Evolutionary conservation across 2,113 vertebrate genomes (phyloP), one percentile per base, ranked within the genome.

Genomic region (Suricata suricatta): DNA sequence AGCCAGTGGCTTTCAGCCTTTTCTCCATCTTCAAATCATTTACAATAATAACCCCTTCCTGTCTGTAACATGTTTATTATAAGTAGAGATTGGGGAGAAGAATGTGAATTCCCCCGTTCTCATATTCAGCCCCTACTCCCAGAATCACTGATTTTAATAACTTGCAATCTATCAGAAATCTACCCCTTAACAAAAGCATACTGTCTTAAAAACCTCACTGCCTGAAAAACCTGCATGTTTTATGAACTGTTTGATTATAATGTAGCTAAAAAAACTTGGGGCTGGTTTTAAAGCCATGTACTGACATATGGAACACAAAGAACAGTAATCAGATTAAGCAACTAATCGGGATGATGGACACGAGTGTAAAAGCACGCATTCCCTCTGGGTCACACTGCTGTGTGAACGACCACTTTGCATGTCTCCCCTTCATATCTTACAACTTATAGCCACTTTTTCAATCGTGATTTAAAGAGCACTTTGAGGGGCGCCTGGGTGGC

Each of bases 311-410:
- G 99, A 98, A 97, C 81, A 96, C 93, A 98, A 98, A 98, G 97
- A 97, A 94, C 82, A 98, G 23, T 98, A 99, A 99, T 99, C 98
- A 98, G 99, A 99, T 99, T 99, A 99, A 98, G 92, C 98, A 93
- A 98, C 98, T 98, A 98, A 99, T 98, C 98, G 91, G 98, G 98
- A 98, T 97, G 96, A 98, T 96, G 94, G 83, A 68, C 87, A 85
- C 35, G 98, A 94, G 97, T 63, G 81, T 52, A 77, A 88, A 90
- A 96, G 95, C 97, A 8, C 96, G 86, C 94, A 44, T 88, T 93
- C 96, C 88, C 98, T 96, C 95, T 83, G 89, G 98, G 98, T 98
- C 98, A 98, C 41, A 74, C 5, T 76, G 97, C 92, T 95, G 50
- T 21, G 17, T 5, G 25, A 15, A 68, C 35, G 35, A 27, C 41